A percentile compares a stretch with the other conserved stretches of the same genome.
Conservation (phyloP, 1,140 invertebrate species). For the Drosophila guanche region DNA sequence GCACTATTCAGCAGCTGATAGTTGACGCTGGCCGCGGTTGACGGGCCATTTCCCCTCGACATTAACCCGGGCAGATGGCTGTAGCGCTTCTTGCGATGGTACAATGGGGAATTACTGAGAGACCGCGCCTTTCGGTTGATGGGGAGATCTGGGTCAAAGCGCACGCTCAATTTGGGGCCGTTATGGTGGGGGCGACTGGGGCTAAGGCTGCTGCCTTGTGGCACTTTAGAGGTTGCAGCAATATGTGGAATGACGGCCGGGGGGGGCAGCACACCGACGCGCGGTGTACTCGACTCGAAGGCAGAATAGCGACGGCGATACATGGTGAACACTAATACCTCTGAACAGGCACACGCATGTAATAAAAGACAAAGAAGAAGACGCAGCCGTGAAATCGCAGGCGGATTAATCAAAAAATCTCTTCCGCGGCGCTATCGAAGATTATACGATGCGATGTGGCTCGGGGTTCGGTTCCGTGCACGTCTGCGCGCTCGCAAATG, state of each 20-base stretch:
- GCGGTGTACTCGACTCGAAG: constrained; percentile 74
- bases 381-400: constrained; percentile 34
- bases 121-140: constrained; percentile 71
- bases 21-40: constrained; percentile 54
- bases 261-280: constrained; percentile 66
- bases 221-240: constrained; percentile 42
- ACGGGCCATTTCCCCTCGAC: constrained; percentile 57
- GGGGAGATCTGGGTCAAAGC: constrained; percentile 77
- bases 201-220: constrained; percentile 44
- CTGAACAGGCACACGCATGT: constrained; percentile 31
- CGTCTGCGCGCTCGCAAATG: constrained; percentile 70
- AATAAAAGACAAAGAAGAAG: constrained; percentile 35
- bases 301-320: constrained; percentile 80
- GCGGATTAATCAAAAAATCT: constrained; percentile 34
- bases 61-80: constrained; percentile 71
- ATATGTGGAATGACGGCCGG: constrained; percentile 11
- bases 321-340: constrained; percentile 45
- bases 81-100: constrained; percentile 72
- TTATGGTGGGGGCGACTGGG: constrained; percentile 41
- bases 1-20: constrained; percentile 72
- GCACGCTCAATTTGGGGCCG: constrained; percentile 65
- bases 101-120: constrained; percentile 73
- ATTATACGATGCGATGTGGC: constrained; percentile 9
- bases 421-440: constrained; percentile 18
- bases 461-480: constrained; percentile 44